Evolutionary conservation across 1,140 invertebrate species (phyloP), one percentile per base, ranked within the genome.

Genomic region (Agrypnia vestita): DNA sequence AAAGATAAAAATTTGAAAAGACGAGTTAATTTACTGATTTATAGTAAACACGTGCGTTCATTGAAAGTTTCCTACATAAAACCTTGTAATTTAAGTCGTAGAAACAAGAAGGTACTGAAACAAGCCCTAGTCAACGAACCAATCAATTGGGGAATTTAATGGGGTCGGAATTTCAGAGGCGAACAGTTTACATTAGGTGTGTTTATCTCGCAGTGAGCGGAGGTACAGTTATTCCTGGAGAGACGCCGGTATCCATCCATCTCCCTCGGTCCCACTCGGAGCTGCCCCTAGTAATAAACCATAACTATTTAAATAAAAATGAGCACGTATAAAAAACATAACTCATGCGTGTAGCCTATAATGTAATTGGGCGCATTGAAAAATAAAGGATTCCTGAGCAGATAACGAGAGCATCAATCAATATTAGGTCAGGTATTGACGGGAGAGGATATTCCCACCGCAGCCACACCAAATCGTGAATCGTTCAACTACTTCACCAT

Each of bases 351-450:
- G 51, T 19, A 53, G 0, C 47, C 69, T 72, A 72, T 72, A 53
- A 53, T 72, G 69, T 72, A 72, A 72, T 73, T 53, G 69, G 69
- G 69, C 49, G 69, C 47, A 61, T 53, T 21, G 69, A n/a, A 55
- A 13, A 21, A 46, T n/a, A 25, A 25, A 13, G 25, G 25, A 55
- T 55, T 51, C 47, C 69, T n/a, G 47, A 15, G 25, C 8, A 55
- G 69, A 73, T 73, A 73, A 73, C 49, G 53, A 73, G 69, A 73
- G 21, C 69, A 73, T 73, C 69, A 73, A 73, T 73, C 69, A 53
- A 51, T 73, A 73, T 73, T 73, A 73, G 69, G 35, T n/a, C 69
- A 73, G 69, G 69, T 73, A 73, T 73, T 73, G 69, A 73, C 69
- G 69, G 7, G 69, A 25, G 19, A 13, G 10, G 15, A 6, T 7